These are phyloP conservation scores for Cistogaster globosa DNA, from an alignment of 2,888 invertebrate genomes.

Conservation along the genomic window DNA sequence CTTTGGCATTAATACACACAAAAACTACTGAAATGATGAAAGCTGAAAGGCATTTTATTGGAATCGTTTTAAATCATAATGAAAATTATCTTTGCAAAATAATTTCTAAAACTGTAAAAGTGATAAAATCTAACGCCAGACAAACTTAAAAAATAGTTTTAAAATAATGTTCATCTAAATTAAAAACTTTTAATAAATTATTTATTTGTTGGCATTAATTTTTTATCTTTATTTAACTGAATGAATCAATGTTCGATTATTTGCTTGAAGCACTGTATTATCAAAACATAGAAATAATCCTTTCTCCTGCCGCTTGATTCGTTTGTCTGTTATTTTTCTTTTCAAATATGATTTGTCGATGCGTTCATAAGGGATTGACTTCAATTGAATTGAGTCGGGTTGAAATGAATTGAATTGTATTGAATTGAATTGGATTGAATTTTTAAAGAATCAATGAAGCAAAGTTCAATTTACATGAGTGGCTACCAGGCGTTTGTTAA, in stretches of 20 bases:
- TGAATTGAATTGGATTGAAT: constrained; percentile 56
- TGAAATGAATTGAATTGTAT: constrained; percentile 48
- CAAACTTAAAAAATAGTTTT: too few species aligned
- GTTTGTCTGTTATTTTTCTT: constrained; percentile 39
- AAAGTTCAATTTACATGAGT: constrained; percentile 68
- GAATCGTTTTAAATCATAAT: too few species aligned
- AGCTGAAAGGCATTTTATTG: too few species aligned
- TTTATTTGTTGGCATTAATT: too few species aligned
- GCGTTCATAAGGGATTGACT: constrained; percentile 63
- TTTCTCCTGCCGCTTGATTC: constrained; percentile 23
- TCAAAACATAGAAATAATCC: not conserved
- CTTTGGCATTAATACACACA: too few species aligned
- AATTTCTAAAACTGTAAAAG: too few species aligned
- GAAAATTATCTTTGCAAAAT: too few species aligned
- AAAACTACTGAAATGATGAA: too few species aligned
- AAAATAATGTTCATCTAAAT: too few species aligned
- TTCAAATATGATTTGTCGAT: constrained; percentile 52
- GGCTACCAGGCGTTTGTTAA: constrained; percentile 54
- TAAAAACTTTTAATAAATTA: too few species aligned
- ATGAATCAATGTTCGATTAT: not conserved
- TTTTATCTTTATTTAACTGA: too few species aligned
- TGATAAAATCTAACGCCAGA: too few species aligned
- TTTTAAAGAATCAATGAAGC: constrained; percentile 64
- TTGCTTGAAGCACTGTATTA: constrained; percentile 19
- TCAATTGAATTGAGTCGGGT: constrained; percentile 48